Base-by-base conservation (phyloP, 2,888 invertebrate genomes). In the Cancer borealis region DNA sequence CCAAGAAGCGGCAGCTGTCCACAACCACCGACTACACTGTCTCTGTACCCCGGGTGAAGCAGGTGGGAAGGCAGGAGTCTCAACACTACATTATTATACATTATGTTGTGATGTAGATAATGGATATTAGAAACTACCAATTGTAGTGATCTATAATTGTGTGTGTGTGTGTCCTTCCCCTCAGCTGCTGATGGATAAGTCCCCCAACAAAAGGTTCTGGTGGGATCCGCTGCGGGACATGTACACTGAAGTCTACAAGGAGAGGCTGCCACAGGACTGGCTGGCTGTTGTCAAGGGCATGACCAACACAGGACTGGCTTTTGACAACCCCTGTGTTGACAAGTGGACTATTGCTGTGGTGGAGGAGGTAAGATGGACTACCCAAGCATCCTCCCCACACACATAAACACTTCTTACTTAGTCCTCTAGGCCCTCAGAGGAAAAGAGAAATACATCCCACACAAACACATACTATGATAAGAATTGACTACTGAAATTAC, bases 191-290 rank as follows among this genome's bases (percentile, higher is more conserved):
- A 84, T 39, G 84, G 84, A 30, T 30, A 84, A 17, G 84, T 30
- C 84, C 2, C 84, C 84, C 84, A 84, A 39, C 84, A 84, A 84
- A 14, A 10, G 39, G 6, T 84, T 84, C 26, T 92, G 91, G 91
- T 73, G 60, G 73, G 91, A 92, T n/a, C 73, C 46, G 45, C 66
- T 92, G 39, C 73, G n/a, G 21, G 66, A 92, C 46, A 26, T 92
- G 66, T 92, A 92, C 45, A 45, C 46, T n/a, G 73, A 92, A 46
- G 66, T 73, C 14, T 92, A 73, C 91, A 54, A 92, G 10, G 91
- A 92, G 73, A 46, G n/a, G 46, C 66, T 92, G n/a, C 91, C 91
- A 14, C 17, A 92, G n/a, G 45, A 73, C 73, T 92, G 91, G 91
- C n/a, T 73, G 17, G 39, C 30, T n/a, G 21, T 39, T 8, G n/a